Conservation (phyloP, 2,888 invertebrate species). For the Sipha maydis region DNA sequence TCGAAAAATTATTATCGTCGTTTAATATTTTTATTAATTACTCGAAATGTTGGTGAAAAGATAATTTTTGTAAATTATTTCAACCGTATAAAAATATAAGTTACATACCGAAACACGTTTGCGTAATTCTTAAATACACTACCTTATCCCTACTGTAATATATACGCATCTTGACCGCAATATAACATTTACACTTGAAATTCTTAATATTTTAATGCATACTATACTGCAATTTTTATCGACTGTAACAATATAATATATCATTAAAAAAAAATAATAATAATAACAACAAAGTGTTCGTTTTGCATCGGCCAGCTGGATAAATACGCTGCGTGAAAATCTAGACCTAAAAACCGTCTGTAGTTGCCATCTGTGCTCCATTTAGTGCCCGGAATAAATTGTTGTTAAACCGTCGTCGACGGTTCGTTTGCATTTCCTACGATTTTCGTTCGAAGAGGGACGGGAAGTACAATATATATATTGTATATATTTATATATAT, state of each 20-base stretch:
- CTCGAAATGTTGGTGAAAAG: conserved; percentile 8
- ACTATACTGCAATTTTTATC: neutral
- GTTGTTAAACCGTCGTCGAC: conserved; percentile 38
- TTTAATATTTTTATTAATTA: conserved; percentile 2
- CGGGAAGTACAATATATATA: no score
- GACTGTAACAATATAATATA: neutral
- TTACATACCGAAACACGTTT: no score
- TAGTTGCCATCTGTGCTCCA: conserved; percentile 43
- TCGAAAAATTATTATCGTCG: neutral
- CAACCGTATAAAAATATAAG: neutral
- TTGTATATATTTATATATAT: no score
- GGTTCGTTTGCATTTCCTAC: conserved; percentile 26
- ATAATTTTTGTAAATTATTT: conserved; percentile 3
- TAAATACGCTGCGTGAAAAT: conserved; percentile 51
- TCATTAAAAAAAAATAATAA: neutral
- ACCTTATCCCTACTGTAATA: no score
- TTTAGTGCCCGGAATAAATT: conserved; percentile 41
- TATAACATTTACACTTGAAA: neutral
- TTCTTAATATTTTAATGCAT: neutral
- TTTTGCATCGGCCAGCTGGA: conserved; percentile 44
- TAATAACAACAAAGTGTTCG: neutral
- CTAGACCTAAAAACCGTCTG: conserved; percentile 42
- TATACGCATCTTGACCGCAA: neutral
- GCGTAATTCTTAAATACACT: neutral
- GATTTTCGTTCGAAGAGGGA: neutral